These are phyloP conservation scores for Hypsopygia costalis DNA, from an alignment of 2,888 invertebrate species.

Conservation along the genomic window DNA sequence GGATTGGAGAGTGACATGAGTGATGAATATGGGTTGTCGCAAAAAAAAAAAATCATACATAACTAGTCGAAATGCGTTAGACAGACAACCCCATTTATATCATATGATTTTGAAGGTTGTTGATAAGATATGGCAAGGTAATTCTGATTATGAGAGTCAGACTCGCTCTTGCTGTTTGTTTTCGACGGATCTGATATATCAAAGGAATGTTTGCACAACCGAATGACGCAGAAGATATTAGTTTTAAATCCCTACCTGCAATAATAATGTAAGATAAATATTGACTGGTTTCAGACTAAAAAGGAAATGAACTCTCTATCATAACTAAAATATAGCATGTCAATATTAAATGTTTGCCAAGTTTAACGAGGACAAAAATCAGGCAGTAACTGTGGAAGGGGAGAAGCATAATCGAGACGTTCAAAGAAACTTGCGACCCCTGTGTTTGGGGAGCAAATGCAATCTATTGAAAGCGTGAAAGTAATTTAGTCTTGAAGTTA, in stretches of 20 bases:
- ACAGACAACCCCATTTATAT: too few relatives aligned
- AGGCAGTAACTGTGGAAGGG: slow-evolving; percentile 27
- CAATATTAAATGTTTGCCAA: slow-evolving; percentile 16
- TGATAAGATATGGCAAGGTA: too few relatives aligned
- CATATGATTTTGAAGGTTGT: too few relatives aligned
- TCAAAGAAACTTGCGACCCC: slow-evolving; percentile 37
- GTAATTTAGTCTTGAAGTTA: slow-evolving; percentile 13
- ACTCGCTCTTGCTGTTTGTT: too few relatives aligned
- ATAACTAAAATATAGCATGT: slow-evolving; percentile 8
- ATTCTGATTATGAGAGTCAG: too few relatives aligned
- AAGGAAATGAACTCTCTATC: slow-evolving; percentile 7
- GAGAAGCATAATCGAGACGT: slow-evolving; percentile 39
- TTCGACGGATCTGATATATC: too few relatives aligned
- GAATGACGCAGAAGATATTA: too few relatives aligned
- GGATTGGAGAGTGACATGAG: too few relatives aligned
- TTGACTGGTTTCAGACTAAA: neutral
- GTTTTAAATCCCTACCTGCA: neutral
- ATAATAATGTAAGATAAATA: slow-evolving; percentile 3
- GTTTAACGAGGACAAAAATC: slow-evolving; percentile 33
- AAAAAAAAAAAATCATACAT: too few relatives aligned
- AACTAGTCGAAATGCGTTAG: too few relatives aligned
- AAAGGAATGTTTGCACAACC: too few relatives aligned
- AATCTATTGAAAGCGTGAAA: slow-evolving; percentile 30
- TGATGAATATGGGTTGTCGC: too few relatives aligned
- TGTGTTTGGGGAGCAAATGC: slow-evolving; percentile 31